Base-by-base conservation (phyloP, 2,888 invertebrate species). In the Tuberolachnus salignus region DNA sequence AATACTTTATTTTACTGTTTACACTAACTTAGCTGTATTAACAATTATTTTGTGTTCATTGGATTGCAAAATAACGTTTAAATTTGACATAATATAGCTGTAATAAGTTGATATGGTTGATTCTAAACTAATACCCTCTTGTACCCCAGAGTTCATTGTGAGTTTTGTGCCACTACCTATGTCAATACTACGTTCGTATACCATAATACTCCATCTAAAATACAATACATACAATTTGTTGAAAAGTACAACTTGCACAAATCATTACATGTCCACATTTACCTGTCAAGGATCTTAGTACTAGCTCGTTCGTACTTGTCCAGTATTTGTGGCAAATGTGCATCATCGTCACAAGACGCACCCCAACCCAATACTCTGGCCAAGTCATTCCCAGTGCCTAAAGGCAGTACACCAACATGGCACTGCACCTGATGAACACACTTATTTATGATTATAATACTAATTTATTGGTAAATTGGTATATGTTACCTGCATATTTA, bases 281-380 rank as follows among this genome's bases (percentile, higher is more conserved):
- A 91, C 91, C 97, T 92, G 86, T 98, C 98, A 70, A 98, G 88
- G 94, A 98, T 97, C 88, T 97, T 97, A 73, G 96, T 96, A 84
- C 96, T 94, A n/a, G 98, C 97, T 83, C 94, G 92, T 86, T 98
- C 98, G 85, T 97, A 95, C 82, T 94, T 92, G 85, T 98, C 97
- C 57, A 98, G 87, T 67, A 97, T 90, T 83, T 93, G 93, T 13
- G 96, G 95, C 67, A 98, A 88, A 85, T 97, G 95, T 11, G 97
- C 92, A 83, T 97, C 97, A 84, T 97, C 97, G 84, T 97, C 97
- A 85, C 97, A 97, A 14, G 95, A 94, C 11, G 95, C 92, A 14
- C 98, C 98, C 98, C 98, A 98, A 55, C 98, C 98, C 21, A 96
- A 87, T 8, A 98, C 97, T 11, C 98, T 89, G 0, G 98, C 97